Evolutionary conservation across 2,797 vertebrate species (phyloP), one percentile per base, ranked within the genome.

Genomic region (Bradypodion pumilum): DNA sequence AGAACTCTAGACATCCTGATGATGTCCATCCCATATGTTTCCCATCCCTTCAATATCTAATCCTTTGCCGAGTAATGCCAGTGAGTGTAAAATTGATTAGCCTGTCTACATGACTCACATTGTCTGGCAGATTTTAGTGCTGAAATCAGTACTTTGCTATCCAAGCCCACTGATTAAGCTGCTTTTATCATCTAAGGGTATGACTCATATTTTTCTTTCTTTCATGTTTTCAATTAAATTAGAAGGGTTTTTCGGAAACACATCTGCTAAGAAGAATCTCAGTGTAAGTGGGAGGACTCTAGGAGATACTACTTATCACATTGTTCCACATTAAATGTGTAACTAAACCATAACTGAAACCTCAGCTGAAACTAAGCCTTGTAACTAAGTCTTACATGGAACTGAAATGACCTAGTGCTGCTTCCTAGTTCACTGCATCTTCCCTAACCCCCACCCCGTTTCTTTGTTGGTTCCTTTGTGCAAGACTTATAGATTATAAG

Each of bases 161-260:
- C 73, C 81, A 80, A 52, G 76, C 78, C 29, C 23, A 56, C 80
- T 83, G 78, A 80, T 70, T 76, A 87, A 84, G 81, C 65, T 80
- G 37, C 59, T 80, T 65, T 42, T 84, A 65, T 83, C 52, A 40
- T 79, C 60, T 75, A 40, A 70, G 6, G 35, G 46, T 1, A 74
- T 86, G 59, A 86, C n/a, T 84, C 85, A 79, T 73, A 12, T 42
- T 10, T 70, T 44, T 82, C 84, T 75, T 74, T 44, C 29, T 75
- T 82, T 72, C 49, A 75, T 81, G 59, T 85, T 63, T 72, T 75
- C 62, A 84, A 84, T 80, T 68, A 74, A 80, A n/a, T 87, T 70
- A 75, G 37, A 21, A 49, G n/a, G 63, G 63, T 77, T 35, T 80
- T 56, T 21, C 19, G 16, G 52, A 56, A 56, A 56, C 52, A 56